Evolutionary conservation across 2,888 invertebrate genomes (phyloP), one percentile per base, ranked within the genome.

Genomic region (Chymomyza caudatula): DNA sequence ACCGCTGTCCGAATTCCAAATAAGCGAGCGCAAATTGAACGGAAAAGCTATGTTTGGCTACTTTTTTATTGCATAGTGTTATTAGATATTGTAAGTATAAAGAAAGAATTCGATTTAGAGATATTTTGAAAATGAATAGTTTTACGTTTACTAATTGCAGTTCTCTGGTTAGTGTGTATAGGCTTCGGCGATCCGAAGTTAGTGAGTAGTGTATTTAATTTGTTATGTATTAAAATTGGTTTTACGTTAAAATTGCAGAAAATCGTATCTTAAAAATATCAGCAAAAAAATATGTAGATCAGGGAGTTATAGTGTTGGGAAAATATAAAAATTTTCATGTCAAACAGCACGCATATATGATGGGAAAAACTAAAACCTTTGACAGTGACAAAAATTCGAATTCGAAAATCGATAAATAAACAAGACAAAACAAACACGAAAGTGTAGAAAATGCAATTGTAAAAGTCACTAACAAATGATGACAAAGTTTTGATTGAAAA

Each of bases 181-280:
- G 5, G 29, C 47, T 3, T 5, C 19, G 25, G 22, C n/a, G 15
- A 2, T 49, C 49, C 20, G 22, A 20, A 37, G 25, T 37, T 13
- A 25, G 29, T 37, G 1, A 37, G 11, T 37, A 37, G 29, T 37
- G 11, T 11, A 37, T 4, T 37, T 11, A 37, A 37, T 37, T 37
- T 11, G 11, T 37, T 11, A 1, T 37, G 11, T n/a, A 42, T 42
- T 44, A 55, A 42, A 42, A 15, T 73, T 67, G 77, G 79, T 80
- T 85, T 81, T 79, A 87, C 88, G 89, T 89, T 89, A 89, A 89
- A 82, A 87, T 89, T 89, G 84, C 89, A 89, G 89, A 89, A 89
- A 88, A 87, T 88, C 89, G 83, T 87, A 89, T 88, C 89, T 87
- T 78, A 83, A 85, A 89, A 87, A 81, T 69, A 84, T 74, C 67